These are phyloP conservation scores for Ephialtes manifestator DNA, from an alignment of 2,888 invertebrate genomes.

Conservation along the genomic window DNA sequence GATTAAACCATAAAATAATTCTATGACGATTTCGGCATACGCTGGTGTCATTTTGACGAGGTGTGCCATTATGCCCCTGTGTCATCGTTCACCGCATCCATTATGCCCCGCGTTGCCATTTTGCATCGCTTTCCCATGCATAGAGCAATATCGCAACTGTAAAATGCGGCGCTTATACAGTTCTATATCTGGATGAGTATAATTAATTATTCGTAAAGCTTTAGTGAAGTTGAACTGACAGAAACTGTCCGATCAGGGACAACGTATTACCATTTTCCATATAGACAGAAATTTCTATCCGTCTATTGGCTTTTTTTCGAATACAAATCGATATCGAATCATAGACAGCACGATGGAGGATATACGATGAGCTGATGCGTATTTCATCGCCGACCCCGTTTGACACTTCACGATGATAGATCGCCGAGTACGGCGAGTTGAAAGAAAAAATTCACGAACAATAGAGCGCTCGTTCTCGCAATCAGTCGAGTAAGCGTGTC, in stretches of 20 bases:
- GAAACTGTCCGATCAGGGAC: not conserved
- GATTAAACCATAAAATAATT: too few relatives aligned
- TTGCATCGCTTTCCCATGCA: too few relatives aligned
- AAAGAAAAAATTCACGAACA: constrained; percentile 66
- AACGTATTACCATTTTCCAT: constrained; percentile 26
- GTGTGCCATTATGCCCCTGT: too few relatives aligned
- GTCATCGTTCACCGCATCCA: too few relatives aligned
- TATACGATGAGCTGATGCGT: constrained; percentile 55
- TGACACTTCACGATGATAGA: constrained; percentile 65
- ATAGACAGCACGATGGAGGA: constrained; percentile 30
- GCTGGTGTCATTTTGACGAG: too few relatives aligned
- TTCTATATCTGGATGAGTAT: constrained; percentile 4
- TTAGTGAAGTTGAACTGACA: constrained; percentile 24
- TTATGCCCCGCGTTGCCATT: too few relatives aligned
- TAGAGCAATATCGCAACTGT: constrained; percentile 4
- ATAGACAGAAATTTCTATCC: constrained; percentile 27
- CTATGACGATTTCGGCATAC: too few relatives aligned
- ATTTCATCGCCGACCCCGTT: constrained; percentile 57
- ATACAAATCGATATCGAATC: constrained; percentile 38
- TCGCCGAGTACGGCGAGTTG: constrained; percentile 40
- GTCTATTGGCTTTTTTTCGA: not conserved
- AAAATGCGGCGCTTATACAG: constrained; percentile 32
- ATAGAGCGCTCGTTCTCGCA: constrained; percentile 57
- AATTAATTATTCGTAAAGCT: constrained; percentile 29
- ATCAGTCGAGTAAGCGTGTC: constrained; percentile 56